Conservation (phyloP, 2,888 invertebrate genomes). For the Leptopilina drosophilae region DNA sequence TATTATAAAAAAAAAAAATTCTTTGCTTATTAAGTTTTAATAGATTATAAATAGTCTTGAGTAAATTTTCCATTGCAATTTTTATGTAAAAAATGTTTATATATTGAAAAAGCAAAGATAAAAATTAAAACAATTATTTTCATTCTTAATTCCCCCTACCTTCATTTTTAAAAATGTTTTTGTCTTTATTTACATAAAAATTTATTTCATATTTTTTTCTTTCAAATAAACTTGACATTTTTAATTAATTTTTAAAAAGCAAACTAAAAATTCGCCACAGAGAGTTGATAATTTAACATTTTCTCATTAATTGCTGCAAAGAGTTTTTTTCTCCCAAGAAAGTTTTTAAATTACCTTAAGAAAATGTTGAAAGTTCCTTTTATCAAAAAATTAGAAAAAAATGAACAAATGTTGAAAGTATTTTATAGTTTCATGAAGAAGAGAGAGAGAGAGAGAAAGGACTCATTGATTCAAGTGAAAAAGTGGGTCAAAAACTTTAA, state of each 20-base stretch:
- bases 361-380: not conserved
- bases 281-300: not conserved
- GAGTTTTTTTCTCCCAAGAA: not conserved
- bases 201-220: no score
- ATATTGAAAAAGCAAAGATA: no score
- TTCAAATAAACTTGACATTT: no score
- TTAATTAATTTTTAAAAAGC: no score
- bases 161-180: no score
- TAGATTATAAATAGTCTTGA: not conserved
- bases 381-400: not conserved
- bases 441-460: no score
- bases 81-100: no score
- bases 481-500: not conserved
- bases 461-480: not conserved
- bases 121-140: no score
- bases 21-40: not conserved
- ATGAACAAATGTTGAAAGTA: not conserved
- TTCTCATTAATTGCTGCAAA: not conserved
- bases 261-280: not conserved
- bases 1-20: not conserved
- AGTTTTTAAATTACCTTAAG: not conserved
- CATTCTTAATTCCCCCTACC: no score
- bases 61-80: not conserved
- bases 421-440: not conserved
- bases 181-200: no score